Evolutionary conservation across 2,888 invertebrate genomes (phyloP).

Genomic region (Drosophila falleni): DNA sequence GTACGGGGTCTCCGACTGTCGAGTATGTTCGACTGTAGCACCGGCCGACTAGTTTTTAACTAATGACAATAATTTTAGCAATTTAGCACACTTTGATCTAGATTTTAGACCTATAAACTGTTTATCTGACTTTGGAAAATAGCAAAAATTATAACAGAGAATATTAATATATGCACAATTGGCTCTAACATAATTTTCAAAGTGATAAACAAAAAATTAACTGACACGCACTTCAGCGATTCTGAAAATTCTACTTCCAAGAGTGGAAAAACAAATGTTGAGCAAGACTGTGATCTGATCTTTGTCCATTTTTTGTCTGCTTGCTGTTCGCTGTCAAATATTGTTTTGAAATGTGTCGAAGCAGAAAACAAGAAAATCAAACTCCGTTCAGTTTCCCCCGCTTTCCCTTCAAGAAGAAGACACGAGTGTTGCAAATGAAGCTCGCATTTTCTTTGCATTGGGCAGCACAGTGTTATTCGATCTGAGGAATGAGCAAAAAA

Average conservation of each 20-base stretch:
- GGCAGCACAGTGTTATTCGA: conserved; percentile 5
- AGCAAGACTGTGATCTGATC: neutral
- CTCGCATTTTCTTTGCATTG: conserved; percentile 8
- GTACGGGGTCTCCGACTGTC: no score
- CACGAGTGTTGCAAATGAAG: conserved; percentile 16
- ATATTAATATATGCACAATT: neutral
- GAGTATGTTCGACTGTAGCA: no score
- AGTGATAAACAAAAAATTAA: neutral
- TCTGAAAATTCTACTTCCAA: neutral
- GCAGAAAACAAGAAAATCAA: conserved; percentile 37
- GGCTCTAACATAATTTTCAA: neutral
- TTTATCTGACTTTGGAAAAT: neutral
- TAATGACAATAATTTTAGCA: conserved; percentile 9
- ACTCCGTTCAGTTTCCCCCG: conserved; percentile 45
- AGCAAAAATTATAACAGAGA: no score
- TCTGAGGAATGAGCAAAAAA: conserved; percentile 8
- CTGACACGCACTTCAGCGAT: neutral
- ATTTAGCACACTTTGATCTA: conserved; percentile 15
- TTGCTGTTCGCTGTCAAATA: neutral
- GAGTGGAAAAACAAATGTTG: neutral
- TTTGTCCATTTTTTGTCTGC: neutral
- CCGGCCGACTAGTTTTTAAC: no score
- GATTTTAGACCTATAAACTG: neutral
- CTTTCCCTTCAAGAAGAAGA: neutral
- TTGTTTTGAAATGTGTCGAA: conserved; percentile 8